Conservation (phyloP, 2,113 vertebrate genomes). For the Bufo gargarizans region DNA sequence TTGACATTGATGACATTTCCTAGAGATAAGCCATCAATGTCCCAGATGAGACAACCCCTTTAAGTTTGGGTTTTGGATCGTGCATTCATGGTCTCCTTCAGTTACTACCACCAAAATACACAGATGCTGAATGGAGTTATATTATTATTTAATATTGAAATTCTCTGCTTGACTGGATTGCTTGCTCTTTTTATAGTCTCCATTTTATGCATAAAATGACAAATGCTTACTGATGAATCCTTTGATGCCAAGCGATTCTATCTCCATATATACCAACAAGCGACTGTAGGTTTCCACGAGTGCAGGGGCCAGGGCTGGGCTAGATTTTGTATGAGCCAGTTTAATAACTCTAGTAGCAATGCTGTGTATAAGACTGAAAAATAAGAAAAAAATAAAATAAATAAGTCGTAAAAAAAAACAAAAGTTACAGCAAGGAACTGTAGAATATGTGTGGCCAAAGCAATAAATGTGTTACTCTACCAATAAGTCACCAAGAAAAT, state of each 20-base stretch:
- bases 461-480: too few species aligned
- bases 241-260: constrained; percentile 98
- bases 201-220: background rate
- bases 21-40: too few species aligned
- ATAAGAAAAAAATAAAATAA: background rate
- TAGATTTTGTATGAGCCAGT: constrained; percentile 95
- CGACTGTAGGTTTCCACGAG: constrained; percentile 98
- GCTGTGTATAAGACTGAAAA: constrained; percentile 92
- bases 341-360: constrained; percentile 98
- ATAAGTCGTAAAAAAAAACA: background rate
- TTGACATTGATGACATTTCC: too few species aligned
- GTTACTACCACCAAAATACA: too few species aligned
- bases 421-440: background rate
- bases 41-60: too few species aligned
- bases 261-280: constrained; percentile 98
- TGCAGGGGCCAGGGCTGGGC: constrained; percentile 90
- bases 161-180: too few species aligned
- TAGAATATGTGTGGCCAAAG: too few species aligned
- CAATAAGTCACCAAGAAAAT: too few species aligned
- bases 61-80: too few species aligned
- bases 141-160: too few species aligned
- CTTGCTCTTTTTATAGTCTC: background rate
- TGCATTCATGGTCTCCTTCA: too few species aligned
- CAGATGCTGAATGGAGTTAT: too few species aligned
- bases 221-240: constrained; percentile 94